Conservation (phyloP, 30 jellyfish, hydroid and myxozoan genomes). For the Aurelia sp. region DNA sequence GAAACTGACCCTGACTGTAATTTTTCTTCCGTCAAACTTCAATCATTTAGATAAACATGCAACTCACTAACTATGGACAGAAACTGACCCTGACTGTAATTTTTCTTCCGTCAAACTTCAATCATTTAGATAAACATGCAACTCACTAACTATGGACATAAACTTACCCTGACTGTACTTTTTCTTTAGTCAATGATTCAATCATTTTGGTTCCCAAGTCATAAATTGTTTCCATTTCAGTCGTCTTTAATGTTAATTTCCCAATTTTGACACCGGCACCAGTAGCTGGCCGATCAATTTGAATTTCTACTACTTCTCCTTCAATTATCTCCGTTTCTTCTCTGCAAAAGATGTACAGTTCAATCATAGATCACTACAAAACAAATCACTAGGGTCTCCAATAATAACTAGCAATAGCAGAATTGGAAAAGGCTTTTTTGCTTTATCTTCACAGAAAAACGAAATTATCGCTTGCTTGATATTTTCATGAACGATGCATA, state of each 20-base stretch:
- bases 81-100: slow-evolving; percentile 96
- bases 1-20: no score
- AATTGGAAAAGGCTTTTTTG: no score
- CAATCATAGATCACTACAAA: no score
- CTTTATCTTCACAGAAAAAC: no score
- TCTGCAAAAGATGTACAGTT: slow-evolving; percentile 9
- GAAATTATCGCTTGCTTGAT: no score
- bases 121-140: slow-evolving; percentile 78
- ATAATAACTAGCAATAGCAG: no score
- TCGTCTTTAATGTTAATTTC: slow-evolving; percentile 90
- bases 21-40: no score
- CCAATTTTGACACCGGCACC: slow-evolving; percentile 99
- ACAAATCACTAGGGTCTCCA: no score
- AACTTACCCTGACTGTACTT: slow-evolving; percentile 97
- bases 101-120: slow-evolving; percentile 97
- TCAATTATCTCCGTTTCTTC: slow-evolving; percentile 99
- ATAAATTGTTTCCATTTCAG: slow-evolving; percentile 99
- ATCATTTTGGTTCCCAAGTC: slow-evolving; percentile 99
- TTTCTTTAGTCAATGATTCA: slow-evolving; percentile 97
- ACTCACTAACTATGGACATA: not conserved
- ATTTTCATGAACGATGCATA: no score
- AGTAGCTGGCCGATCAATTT: slow-evolving; percentile 97
- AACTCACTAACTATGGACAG: not conserved
- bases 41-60: slow-evolving; percentile 79
- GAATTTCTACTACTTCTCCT: slow-evolving; percentile 99